Percentiles rank a stretch among this genome's conserved stretches.
Evolutionary conservation across 2,888 invertebrate species (phyloP).

Genomic region (Stenodema calcarata): DNA sequence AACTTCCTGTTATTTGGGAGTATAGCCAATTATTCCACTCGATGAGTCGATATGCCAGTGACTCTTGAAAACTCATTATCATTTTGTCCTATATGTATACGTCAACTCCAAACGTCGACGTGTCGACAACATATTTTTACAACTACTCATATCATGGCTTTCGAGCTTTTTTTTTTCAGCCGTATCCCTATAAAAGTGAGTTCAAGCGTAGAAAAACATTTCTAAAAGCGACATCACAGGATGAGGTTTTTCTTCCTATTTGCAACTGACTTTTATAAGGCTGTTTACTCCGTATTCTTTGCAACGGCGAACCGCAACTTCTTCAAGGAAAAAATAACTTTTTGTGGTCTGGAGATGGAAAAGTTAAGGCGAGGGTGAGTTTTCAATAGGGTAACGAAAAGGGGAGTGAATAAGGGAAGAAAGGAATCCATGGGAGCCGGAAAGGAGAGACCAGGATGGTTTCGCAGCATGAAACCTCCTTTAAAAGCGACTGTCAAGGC

Average conservation of each 20-base stretch:
- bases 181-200: not conserved
- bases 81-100: not conserved
- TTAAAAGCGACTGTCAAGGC: not conserved
- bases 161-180: not conserved
- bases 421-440: not conserved
- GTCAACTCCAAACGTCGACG: not conserved
- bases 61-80: not conserved
- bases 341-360: not conserved
- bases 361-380: not conserved
- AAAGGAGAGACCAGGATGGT: not conserved
- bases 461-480: not conserved
- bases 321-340: not conserved
- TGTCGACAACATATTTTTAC: not conserved
- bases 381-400: not conserved
- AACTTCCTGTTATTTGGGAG: no score
- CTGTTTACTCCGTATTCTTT: constrained; percentile 25
- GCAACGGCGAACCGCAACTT: not conserved
- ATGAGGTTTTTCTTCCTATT: not conserved
- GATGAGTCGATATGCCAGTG: not conserved
- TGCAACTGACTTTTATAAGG: constrained; percentile 25
- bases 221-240: not conserved
- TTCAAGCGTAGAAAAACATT: not conserved
- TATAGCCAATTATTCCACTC: no score
- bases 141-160: not conserved
- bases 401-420: not conserved